Conservation (phyloP, 1,140 invertebrate species). For the Pseudomyrmex cubaensis region DNA sequence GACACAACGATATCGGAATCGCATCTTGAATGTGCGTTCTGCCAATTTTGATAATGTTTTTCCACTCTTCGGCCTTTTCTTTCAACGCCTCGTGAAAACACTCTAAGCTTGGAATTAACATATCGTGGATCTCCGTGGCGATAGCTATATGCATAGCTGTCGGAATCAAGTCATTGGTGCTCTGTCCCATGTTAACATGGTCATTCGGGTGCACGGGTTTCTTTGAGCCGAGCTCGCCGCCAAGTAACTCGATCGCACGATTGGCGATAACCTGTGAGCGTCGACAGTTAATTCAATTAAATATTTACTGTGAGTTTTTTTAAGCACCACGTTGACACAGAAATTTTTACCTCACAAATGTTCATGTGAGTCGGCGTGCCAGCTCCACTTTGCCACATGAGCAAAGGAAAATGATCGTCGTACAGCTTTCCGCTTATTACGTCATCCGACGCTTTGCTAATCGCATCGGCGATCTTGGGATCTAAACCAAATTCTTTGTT, state of each 20-base stretch:
- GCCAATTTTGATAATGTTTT: slow-evolving; percentile 98
- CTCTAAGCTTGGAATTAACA: slow-evolving; percentile 93
- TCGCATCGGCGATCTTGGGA: slow-evolving; percentile 94
- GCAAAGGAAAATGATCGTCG: slow-evolving; percentile 98
- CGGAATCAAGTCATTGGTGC: slow-evolving; percentile 99
- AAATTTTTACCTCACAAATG: slow-evolving; percentile 94
- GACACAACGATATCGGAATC: slow-evolving; percentile 97
- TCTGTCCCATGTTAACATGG: slow-evolving; percentile 99
- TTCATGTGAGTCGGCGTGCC: slow-evolving; percentile 99
- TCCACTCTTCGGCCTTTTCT: slow-evolving; percentile 93
- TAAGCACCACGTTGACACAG: not conserved
- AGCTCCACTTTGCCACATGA: slow-evolving; percentile 99
- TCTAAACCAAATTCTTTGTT: slow-evolving; percentile 98
- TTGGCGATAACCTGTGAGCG: slow-evolving; percentile 92
- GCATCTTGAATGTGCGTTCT: slow-evolving; percentile 96
- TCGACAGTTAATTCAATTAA: slow-evolving; percentile 1
- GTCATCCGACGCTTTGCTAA: slow-evolving; percentile 97
- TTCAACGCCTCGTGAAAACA: slow-evolving; percentile 91
- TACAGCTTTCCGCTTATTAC: slow-evolving; percentile 97
- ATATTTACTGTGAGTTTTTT: slow-evolving; percentile 17
- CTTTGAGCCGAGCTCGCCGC: slow-evolving; percentile 97
- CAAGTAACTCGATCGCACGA: slow-evolving; percentile 97
- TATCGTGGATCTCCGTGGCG: slow-evolving; percentile 94
- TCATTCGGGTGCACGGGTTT: slow-evolving; percentile 99
- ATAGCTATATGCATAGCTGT: slow-evolving; percentile 99